These are phyloP conservation scores for Spheniscus humboldti DNA, from an alignment of 2,797 vertebrate genomes.

Conservation along the genomic window DNA sequence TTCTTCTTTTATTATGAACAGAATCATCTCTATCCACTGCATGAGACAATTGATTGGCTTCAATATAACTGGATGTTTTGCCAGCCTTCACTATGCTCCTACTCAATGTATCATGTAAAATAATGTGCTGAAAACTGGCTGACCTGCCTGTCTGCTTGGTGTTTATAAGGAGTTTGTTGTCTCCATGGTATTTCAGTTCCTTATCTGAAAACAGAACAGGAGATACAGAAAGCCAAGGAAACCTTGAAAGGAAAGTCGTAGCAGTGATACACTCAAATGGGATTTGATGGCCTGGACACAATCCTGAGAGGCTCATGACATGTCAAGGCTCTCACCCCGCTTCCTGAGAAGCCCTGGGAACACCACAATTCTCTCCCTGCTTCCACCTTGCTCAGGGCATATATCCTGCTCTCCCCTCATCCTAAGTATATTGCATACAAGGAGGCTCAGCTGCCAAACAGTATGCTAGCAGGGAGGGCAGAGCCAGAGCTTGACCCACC, in stretches of 20 bases:
- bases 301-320: background rate
- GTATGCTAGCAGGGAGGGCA: rapidly evolving
- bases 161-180: conserved; percentile 32
- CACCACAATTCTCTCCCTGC: background rate
- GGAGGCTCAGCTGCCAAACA: background rate
- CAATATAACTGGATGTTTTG: conserved; percentile 68
- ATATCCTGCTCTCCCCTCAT: background rate
- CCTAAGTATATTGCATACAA: rapidly evolving
- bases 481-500: background rate
- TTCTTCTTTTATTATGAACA: conserved; percentile 64
- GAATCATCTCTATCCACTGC: conserved; percentile 66
- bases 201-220: conserved; percentile 39
- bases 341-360: background rate
- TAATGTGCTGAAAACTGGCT: conserved; percentile 40
- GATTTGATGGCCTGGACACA: background rate
- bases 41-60: conserved; percentile 53
- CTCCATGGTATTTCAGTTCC: conserved; percentile 38
- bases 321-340: background rate
- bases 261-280: background rate
- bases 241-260: background rate
- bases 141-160: conserved; percentile 20
- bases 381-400: background rate
- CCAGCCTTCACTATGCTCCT: conserved; percentile 61
- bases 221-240: conserved; percentile 6
- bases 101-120: conserved; percentile 35